phyloP scores from a whole-genome alignment of 2,888 invertebrate genomes.

The Apoderus coryli region DNA sequence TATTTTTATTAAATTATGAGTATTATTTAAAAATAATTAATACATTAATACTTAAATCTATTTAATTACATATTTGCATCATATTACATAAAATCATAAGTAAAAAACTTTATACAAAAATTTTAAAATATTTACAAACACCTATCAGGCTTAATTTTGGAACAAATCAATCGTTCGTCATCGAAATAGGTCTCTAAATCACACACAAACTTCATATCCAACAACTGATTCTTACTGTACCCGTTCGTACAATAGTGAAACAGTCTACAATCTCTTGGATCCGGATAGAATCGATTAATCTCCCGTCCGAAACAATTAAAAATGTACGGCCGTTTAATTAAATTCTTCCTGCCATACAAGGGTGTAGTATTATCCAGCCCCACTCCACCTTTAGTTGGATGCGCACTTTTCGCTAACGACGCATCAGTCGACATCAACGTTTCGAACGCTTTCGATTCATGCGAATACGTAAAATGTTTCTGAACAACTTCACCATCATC shows the following conservation, averaged over 20 bases:
- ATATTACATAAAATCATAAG: too few species aligned
- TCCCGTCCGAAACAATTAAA: constrained; percentile 41
- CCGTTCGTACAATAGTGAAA: constrained; percentile 48
- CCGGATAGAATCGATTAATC: constrained; percentile 41
- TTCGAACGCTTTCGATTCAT: too few species aligned
- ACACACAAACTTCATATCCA: constrained; percentile 45
- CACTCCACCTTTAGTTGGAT: constrained; percentile 26
- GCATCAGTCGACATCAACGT: too few species aligned
- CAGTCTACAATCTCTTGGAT: constrained; percentile 40
- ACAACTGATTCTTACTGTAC: constrained; percentile 37
- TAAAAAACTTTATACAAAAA: constrained; percentile 1
- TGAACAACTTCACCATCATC: too few species aligned
- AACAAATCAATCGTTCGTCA: constrained; percentile 37
- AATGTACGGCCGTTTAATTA: constrained; percentile 21
- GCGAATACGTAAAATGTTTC: too few species aligned
- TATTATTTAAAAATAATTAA: constrained; percentile 4
- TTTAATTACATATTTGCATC: too few species aligned
- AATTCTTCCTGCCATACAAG: constrained; percentile 18
- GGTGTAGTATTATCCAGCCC: constrained; percentile 27
- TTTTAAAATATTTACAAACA: constrained; percentile 26
- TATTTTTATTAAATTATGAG: too few species aligned
- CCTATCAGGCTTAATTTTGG: constrained; percentile 28
- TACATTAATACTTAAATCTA: neutral
- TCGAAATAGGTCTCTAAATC: constrained; percentile 42
- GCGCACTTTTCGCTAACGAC: constrained; percentile 28